These are phyloP conservation scores for Idaea biselata DNA, from an alignment of 2,888 invertebrate genomes.

Conservation along the genomic window DNA sequence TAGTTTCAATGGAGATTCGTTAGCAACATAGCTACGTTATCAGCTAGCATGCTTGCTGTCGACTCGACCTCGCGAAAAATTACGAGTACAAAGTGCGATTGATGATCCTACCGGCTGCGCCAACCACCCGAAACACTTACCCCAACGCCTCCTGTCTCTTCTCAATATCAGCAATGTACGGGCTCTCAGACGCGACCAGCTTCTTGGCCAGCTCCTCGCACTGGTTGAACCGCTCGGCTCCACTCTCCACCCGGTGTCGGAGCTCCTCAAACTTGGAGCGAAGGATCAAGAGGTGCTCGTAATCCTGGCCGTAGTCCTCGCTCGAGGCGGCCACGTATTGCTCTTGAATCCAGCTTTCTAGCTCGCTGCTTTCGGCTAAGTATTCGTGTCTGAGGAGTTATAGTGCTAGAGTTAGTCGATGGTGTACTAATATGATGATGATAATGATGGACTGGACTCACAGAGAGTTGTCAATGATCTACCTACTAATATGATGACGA, in stretches of 20 bases:
- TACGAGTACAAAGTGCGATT: too few relatives aligned
- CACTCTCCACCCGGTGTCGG: conserved; percentile 93
- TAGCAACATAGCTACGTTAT: too few relatives aligned
- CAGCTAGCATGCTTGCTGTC: too few relatives aligned
- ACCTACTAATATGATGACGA: too few relatives aligned
- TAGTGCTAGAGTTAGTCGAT: neutral
- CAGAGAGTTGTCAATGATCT: too few relatives aligned
- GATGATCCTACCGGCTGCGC: too few relatives aligned
- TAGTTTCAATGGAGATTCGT: too few relatives aligned
- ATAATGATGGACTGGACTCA: too few relatives aligned
- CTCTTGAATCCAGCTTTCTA: conserved; percentile 95
- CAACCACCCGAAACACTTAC: conserved; percentile 82
- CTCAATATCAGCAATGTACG: conserved; percentile 92
- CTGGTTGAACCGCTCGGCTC: conserved; percentile 93
- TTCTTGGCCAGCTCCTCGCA: conserved; percentile 95
- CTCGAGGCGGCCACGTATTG: conserved; percentile 93
- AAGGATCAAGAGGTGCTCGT: conserved; percentile 90
- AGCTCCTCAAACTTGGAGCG: conserved; percentile 96
- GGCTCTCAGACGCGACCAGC: conserved; percentile 90
- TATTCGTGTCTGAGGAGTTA: conserved; percentile 88
- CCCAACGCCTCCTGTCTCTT: conserved; percentile 92
- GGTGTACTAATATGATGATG: neutral
- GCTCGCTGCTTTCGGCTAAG: conserved; percentile 92
- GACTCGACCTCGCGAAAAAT: too few relatives aligned
- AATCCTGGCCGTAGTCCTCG: conserved; percentile 97